These are phyloP conservation scores for Dioctria rufipes DNA, from an alignment of 2,888 invertebrate species.

Conservation along the genomic window DNA sequence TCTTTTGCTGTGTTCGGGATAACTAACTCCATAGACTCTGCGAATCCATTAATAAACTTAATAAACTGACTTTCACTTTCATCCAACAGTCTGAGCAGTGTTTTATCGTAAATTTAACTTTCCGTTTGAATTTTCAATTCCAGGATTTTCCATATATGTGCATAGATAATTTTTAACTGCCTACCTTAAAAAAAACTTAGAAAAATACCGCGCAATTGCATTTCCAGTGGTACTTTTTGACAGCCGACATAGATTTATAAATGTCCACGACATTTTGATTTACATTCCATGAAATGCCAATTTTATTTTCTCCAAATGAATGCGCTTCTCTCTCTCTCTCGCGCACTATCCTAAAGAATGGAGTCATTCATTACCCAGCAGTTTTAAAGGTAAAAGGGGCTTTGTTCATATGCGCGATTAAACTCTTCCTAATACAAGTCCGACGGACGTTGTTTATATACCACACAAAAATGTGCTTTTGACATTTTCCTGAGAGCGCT, in stretches of 20 bases:
- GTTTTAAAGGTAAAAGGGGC: background rate
- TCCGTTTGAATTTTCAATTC: no score
- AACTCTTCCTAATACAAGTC: slow-evolving; percentile 26
- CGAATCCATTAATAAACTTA: no score
- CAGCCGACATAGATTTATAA: slow-evolving; percentile 40
- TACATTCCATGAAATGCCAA: slow-evolving; percentile 33
- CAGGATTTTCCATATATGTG: no score
- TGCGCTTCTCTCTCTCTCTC: background rate
- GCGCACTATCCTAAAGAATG: no score
- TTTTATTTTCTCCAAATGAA: slow-evolving; percentile 31
- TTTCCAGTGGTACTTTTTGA: background rate
- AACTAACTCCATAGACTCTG: no score
- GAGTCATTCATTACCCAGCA: slow-evolving; percentile 17
- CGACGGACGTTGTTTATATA: background rate
- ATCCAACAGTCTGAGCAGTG: no score
- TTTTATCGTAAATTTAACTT: no score
- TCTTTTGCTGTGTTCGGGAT: no score
- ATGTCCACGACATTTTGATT: slow-evolving; percentile 44
- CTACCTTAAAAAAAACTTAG: background rate
- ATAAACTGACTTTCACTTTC: no score
- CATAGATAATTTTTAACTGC: no score
- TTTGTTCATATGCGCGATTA: slow-evolving; percentile 25
- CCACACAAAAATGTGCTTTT: slow-evolving; percentile 22
- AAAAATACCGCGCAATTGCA: background rate
- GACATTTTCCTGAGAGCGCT: slow-evolving; percentile 9